These are phyloP conservation scores for Garra rufa DNA, from an alignment of 2,113 vertebrate genomes.

Conservation along the genomic window DNA sequence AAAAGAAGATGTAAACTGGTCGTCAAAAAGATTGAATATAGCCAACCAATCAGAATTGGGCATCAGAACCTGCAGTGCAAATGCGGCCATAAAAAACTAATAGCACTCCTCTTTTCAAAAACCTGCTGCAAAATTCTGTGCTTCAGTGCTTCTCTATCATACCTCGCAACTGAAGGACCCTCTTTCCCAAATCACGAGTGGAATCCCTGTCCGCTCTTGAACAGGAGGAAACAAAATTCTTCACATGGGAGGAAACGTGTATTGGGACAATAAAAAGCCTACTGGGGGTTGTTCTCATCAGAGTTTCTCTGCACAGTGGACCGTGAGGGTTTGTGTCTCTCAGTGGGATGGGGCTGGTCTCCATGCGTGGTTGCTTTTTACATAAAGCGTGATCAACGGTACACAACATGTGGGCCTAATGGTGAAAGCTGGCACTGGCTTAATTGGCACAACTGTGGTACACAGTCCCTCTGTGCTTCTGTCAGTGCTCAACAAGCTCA, in stretches of 20 bases:
- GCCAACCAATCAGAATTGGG: background rate
- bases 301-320: background rate
- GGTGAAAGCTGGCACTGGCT: slow-evolving; percentile 32
- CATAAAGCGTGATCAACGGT: slow-evolving; percentile 37
- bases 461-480: slow-evolving; percentile 30
- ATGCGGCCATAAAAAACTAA: background rate
- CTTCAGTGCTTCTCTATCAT: slow-evolving; percentile 21
- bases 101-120: background rate
- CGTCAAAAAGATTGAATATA: background rate
- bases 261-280: slow-evolving; percentile 6
- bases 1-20: too few species aligned
- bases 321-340: slow-evolving; percentile 28
- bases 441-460: slow-evolving; percentile 32
- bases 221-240: slow-evolving; percentile 22
- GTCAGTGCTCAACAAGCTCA: slow-evolving; percentile 7
- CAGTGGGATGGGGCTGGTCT: slow-evolving; percentile 11
- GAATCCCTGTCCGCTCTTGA: background rate
- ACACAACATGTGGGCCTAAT: slow-evolving; percentile 47
- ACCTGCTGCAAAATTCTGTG: background rate
- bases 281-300: background rate
- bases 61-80: background rate
- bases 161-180: background rate
- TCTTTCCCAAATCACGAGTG: background rate
- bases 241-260: slow-evolving; percentile 26
- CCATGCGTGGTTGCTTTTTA: slow-evolving; percentile 19